phyloP scores from a whole-genome alignment of 2,888 invertebrate genomes.

The Oxytorus armatus region DNA sequence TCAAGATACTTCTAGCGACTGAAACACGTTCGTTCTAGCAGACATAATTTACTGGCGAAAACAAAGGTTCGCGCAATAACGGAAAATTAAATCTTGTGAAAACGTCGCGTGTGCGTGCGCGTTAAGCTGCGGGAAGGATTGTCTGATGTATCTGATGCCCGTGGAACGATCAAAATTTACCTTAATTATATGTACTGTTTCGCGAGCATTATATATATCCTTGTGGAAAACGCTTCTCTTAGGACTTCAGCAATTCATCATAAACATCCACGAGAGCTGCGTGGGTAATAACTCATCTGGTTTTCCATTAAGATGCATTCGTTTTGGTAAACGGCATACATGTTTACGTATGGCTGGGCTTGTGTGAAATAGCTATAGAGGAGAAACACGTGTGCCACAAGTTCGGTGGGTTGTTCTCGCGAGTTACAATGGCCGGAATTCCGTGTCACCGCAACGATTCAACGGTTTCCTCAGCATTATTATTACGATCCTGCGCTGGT shows the following conservation, averaged over 20 bases:
- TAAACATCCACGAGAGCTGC: no score
- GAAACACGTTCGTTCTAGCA: background rate
- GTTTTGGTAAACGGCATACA: no score
- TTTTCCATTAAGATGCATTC: no score
- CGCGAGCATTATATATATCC: slow-evolving; percentile 8
- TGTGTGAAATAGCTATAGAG: no score
- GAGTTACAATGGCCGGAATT: no score
- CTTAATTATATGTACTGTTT: slow-evolving; percentile 12
- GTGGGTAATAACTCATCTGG: no score
- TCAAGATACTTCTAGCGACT: background rate
- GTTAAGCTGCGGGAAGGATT: background rate
- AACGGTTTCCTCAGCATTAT: no score
- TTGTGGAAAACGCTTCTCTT: background rate
- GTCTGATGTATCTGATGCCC: background rate
- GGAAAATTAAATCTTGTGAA: background rate
- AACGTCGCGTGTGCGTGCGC: background rate
- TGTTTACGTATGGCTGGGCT: no score
- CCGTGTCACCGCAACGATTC: no score
- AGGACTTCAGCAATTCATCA: background rate
- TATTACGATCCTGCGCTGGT: no score
- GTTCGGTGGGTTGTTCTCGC: no score
- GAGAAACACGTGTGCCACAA: no score
- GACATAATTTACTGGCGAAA: background rate
- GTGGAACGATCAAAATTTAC: slow-evolving; percentile 6
- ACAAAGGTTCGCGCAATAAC: slow-evolving; percentile 2